Base-by-base conservation (phyloP, 2,888 invertebrate genomes). In the Eulithis prunata region DNA sequence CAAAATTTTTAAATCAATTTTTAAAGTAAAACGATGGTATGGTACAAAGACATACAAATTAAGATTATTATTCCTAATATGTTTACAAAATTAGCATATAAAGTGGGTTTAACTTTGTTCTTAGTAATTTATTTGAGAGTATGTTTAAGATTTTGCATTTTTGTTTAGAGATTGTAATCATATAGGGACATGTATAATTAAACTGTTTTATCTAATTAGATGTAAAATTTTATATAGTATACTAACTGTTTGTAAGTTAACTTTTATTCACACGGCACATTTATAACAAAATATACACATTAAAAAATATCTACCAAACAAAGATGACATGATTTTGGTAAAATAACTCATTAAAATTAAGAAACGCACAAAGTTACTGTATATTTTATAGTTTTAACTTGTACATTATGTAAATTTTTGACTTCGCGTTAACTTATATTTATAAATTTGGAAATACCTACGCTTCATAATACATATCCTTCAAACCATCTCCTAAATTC, bases 31-130 rank as follows among this genome's bases (percentile, higher is more conserved):
- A 84, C 81, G 80, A 87, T 81, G 77, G 84, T 90, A 90, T 90
- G 91, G 92, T 92, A 92, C 92, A 92, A 92, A 92, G 80, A 89
- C 84, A 89, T 88, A 90, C 90, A 90, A 91, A 89, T 84, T 89
- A 88, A 90, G 88, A 87, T n/a, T 90, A 89, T 87, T 88, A 89
- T 88, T 85, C 82, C 81, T 88, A 85, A 81, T 79, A 86, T 85
- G 83, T 88, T 85, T 84, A 90, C 87, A 89, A 90, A 88, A 81
- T 81, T 87, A 88, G 85, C 76, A 45, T 49, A 80, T 86, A 75
- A 83, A 77, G 75, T 77, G 77, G 77, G 79, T 73, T 76, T 79
- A 75, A 77, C 74, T 76, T 79, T 70, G 80, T 80, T 78, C 79
- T 80, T 87, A 89, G 81, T 90, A 87, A 90, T 89, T 91, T 90